Evolutionary conservation across 2,113 vertebrate species (phyloP).

Genomic region (Nerophis lumbriciformis): DNA sequence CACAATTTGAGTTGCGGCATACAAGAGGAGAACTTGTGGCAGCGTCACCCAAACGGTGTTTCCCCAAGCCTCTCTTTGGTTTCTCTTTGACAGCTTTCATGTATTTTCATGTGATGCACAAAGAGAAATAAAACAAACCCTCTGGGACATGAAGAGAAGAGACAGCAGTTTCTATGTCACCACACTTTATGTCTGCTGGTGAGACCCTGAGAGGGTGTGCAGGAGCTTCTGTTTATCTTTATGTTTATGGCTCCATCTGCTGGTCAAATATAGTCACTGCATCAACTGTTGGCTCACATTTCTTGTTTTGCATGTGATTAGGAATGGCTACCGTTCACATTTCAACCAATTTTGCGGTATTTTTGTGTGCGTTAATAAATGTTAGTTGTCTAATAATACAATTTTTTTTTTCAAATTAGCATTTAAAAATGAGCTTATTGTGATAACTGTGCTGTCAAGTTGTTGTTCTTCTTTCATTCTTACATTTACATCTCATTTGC

Average conservation of each 20-base stretch:
- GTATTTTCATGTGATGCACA: constrained; percentile 12
- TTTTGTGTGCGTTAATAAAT: no score
- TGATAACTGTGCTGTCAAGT: no score
- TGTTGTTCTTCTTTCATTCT: no score
- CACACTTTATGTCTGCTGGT: background rate
- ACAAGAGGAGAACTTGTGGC: constrained; percentile 10
- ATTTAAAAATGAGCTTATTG: no score
- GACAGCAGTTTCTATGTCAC: background rate
- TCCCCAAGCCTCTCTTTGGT: constrained; percentile 27
- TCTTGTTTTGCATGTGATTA: background rate
- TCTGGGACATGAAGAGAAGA: constrained; percentile 28
- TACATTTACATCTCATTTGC: no score
- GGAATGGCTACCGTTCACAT: no score
- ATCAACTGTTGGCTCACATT: background rate
- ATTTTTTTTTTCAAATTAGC: no score
- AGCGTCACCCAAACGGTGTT: constrained; percentile 20
- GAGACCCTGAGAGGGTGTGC: constrained; percentile 12
- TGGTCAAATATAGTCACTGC: constrained; percentile 32
- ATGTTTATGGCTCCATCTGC: constrained; percentile 45
- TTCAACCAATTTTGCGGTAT: no score
- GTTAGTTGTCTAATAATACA: no score
- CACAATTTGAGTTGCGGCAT: background rate
- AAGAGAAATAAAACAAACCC: constrained; percentile 34
- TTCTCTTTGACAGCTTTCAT: constrained; percentile 29
- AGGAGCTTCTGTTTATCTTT: constrained; percentile 28